phyloP scores from a whole-genome alignment of 2,113 vertebrate species.

The Strigops habroptila region DNA sequence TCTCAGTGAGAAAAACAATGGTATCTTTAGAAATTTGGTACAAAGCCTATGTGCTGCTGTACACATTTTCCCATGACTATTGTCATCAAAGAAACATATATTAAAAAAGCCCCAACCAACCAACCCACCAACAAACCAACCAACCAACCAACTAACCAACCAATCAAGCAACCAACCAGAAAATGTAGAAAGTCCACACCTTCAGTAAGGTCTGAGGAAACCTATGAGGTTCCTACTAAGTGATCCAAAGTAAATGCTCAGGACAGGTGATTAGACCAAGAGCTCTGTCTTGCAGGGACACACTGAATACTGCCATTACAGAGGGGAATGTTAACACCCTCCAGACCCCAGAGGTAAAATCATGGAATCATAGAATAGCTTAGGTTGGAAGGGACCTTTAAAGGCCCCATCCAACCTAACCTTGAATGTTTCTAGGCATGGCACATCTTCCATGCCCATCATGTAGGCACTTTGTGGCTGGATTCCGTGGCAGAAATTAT shows the following conservation, averaged over 20 bases:
- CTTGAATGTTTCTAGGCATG: background rate
- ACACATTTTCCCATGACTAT: background rate
- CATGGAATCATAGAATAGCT: background rate
- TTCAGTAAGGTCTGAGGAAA: background rate
- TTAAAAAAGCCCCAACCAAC: background rate
- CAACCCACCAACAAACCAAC: background rate
- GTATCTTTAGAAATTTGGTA: background rate
- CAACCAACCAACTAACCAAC: too few relatives aligned
- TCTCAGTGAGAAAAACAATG: background rate
- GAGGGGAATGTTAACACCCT: background rate
- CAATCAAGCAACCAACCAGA: background rate
- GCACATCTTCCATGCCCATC: background rate
- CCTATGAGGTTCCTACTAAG: background rate
- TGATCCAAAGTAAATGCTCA: background rate
- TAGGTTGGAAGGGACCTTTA: background rate
- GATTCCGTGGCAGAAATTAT: background rate
- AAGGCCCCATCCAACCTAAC: background rate
- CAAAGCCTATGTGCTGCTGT: background rate
- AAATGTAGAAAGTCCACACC: background rate
- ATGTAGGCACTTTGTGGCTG: background rate
- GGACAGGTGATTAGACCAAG: background rate
- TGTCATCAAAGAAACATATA: background rate
- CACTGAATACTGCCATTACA: accelerated
- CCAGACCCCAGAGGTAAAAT: background rate
- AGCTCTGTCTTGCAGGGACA: background rate